Conservation (phyloP, 2,113 vertebrate species). For the crab-eating macaque (Macaca fascicularis) region T2T-MFA8v1.1 NC_088381.1:146353001-146353500, state of each 20-base stretch:
- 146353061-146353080: neutral
- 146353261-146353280: neutral
- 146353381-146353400: neutral
- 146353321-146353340: neutral
- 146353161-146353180: neutral
- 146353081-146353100: neutral
- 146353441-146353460: neutral
- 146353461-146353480: neutral
- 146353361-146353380: neutral
- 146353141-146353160: neutral
- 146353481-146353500: neutral
- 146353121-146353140: neutral
- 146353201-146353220: neutral
- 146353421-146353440: neutral
- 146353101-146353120: neutral
- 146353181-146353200: neutral
- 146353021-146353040: neutral
- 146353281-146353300: neutral
- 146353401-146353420: neutral
- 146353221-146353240: neutral
- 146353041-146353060: slow-evolving; percentile 25
- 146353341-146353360: neutral
- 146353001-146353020: neutral
- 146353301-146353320: neutral
- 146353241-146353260: neutral